These are phyloP conservation scores for Cheirogaleus medius DNA, from an alignment of 2,113 vertebrate species.

Conservation along the genomic window DNA sequence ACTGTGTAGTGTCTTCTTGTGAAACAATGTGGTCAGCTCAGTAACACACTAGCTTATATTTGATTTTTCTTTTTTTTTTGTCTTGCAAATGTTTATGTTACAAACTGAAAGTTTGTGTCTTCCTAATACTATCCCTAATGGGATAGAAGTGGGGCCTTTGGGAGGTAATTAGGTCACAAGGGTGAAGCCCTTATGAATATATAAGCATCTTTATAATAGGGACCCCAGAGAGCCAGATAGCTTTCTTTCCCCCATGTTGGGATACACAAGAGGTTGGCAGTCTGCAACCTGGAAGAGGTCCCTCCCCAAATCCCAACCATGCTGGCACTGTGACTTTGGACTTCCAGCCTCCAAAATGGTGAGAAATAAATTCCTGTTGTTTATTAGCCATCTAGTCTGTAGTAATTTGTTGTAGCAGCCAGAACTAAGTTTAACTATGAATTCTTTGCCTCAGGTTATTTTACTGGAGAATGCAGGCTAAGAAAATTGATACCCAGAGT, in stretches of 20 bases:
- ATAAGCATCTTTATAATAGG: too few species aligned
- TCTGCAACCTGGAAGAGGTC: background rate
- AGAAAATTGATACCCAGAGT: background rate
- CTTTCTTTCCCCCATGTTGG: background rate
- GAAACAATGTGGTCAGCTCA: background rate
- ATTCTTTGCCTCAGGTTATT: background rate
- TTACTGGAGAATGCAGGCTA: background rate
- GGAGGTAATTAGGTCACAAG: background rate
- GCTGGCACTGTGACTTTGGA: background rate
- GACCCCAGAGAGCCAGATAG: background rate
- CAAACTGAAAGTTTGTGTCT: background rate
- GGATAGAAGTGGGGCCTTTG: too few species aligned
- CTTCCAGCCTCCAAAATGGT: background rate
- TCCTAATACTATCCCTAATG: too few species aligned
- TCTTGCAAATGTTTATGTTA: background rate
- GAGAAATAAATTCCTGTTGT: background rate
- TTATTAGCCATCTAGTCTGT: background rate
- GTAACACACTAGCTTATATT: background rate
- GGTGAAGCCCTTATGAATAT: background rate
- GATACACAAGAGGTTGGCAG: background rate
- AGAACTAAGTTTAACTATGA: background rate
- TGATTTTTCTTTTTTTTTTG: background rate
- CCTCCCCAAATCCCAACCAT: background rate
- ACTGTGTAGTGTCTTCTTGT: background rate
- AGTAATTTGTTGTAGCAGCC: background rate